Evolutionary conservation across 2,113 vertebrate species (phyloP).

Genomic region (Neotragus pygmaeus): DNA sequence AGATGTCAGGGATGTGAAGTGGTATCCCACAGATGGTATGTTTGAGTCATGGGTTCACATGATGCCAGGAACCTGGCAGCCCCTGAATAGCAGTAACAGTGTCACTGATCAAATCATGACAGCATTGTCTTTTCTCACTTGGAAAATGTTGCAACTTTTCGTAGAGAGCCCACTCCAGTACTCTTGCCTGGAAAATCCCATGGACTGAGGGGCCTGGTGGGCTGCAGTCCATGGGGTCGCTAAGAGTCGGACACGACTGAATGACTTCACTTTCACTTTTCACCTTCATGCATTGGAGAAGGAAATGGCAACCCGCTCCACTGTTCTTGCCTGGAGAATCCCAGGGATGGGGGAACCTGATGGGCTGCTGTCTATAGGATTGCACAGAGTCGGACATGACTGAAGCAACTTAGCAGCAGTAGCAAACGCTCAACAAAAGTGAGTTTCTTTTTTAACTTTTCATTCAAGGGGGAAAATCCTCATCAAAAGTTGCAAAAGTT

Average conservation of each 20-base stretch:
- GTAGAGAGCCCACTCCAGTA: not conserved
- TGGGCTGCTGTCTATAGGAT: too few relatives aligned
- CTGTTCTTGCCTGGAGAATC: too few relatives aligned
- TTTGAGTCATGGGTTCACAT: not conserved
- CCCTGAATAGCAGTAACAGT: not conserved
- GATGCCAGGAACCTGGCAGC: not conserved
- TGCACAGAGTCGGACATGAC: too few relatives aligned
- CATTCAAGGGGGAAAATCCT: not conserved
- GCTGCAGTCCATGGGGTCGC: too few relatives aligned
- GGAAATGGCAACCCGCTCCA: too few relatives aligned
- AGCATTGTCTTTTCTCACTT: not conserved
- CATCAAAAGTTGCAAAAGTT: not conserved
- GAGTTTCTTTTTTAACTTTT: not conserved
- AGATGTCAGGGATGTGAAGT: not conserved
- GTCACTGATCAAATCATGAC: not conserved
- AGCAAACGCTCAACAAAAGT: not conserved
- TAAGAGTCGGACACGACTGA: too few relatives aligned
- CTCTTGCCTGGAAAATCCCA: too few relatives aligned
- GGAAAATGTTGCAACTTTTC: not conserved
- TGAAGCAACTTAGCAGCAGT: too few relatives aligned
- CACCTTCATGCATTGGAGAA: too few relatives aligned
- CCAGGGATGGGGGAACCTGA: too few relatives aligned
- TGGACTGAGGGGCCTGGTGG: too few relatives aligned
- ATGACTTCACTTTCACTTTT: too few relatives aligned
- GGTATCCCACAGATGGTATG: not conserved